phyloP scores from a whole-genome alignment of 2,113 vertebrate genomes.

The Abramis brama region DNA sequence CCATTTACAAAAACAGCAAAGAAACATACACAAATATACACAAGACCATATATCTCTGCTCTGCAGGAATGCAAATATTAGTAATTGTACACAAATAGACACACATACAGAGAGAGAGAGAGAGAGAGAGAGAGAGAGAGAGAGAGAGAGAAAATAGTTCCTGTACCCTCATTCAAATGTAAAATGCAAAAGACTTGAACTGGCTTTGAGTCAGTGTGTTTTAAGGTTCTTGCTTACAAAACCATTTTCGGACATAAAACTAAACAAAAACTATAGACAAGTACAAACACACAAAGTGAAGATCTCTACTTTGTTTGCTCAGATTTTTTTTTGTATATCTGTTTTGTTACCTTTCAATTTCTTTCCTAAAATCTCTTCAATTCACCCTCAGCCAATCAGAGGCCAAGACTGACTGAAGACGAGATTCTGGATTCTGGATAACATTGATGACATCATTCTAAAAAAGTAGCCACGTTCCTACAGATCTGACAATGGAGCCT shows the following conservation, averaged over 20 bases:
- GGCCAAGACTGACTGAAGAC: background rate
- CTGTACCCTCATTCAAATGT: constrained; percentile 20
- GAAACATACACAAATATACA: constrained; percentile 35
- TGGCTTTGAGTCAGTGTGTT: background rate
- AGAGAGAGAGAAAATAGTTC: background rate
- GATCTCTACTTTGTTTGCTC: background rate
- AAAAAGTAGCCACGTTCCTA: background rate
- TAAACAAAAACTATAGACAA: background rate
- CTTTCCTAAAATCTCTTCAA: background rate
- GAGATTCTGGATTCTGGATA: too few species aligned
- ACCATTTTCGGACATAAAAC: background rate
- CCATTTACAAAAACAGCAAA: constrained; percentile 45
- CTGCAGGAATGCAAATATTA: constrained; percentile 58
- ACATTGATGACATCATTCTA: background rate
- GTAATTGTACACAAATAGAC: constrained; percentile 15
- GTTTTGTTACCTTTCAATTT: background rate
- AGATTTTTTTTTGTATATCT: background rate
- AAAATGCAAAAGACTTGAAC: background rate
- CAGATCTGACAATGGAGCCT: background rate
- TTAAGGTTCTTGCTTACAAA: background rate
- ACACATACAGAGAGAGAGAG: background rate
- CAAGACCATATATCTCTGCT: constrained; percentile 39
- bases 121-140: too few species aligned
- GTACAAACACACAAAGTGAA: background rate
- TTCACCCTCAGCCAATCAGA: background rate